These are phyloP conservation scores for Labeo rohita DNA, from an alignment of 2,113 vertebrate species.

Conservation along the genomic window DNA sequence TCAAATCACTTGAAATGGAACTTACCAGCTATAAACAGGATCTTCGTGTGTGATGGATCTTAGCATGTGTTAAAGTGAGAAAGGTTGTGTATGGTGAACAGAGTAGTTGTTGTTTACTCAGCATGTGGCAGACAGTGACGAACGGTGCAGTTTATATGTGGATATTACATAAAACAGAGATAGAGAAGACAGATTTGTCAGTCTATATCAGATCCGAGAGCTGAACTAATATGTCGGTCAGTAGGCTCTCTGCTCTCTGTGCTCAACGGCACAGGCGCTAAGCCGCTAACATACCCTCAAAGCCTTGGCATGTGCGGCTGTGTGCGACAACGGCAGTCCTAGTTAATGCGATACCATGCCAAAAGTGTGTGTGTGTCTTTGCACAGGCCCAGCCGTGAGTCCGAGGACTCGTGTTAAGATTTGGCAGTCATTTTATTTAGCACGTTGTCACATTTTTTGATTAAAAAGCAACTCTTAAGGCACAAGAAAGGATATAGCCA, in stretches of 20 bases:
- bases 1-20: background rate
- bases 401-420: slow-evolving; percentile 10
- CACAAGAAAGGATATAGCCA: background rate
- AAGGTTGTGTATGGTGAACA: background rate
- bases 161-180: slow-evolving; percentile 18
- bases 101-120: background rate
- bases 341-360: background rate
- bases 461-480: slow-evolving; percentile 5
- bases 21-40: background rate
- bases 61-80: background rate
- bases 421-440: slow-evolving; percentile 27
- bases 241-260: slow-evolving; percentile 13
- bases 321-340: slow-evolving; percentile 2
- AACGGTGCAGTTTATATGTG: background rate
- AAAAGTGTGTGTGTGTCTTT: background rate
- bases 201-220: background rate
- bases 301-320: background rate
- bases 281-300: slow-evolving; percentile 29
- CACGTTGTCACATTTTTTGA: slow-evolving; percentile 13
- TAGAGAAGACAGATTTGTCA: slow-evolving; percentile 8
- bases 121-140: background rate
- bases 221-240: slow-evolving; percentile 19
- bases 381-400: background rate
- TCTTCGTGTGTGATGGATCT: background rate
- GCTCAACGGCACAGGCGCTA: background rate